Evolutionary conservation across 2,888 invertebrate genomes (phyloP), one percentile per base, ranked within the genome.

Genomic region (Rapana venosa): DNA sequence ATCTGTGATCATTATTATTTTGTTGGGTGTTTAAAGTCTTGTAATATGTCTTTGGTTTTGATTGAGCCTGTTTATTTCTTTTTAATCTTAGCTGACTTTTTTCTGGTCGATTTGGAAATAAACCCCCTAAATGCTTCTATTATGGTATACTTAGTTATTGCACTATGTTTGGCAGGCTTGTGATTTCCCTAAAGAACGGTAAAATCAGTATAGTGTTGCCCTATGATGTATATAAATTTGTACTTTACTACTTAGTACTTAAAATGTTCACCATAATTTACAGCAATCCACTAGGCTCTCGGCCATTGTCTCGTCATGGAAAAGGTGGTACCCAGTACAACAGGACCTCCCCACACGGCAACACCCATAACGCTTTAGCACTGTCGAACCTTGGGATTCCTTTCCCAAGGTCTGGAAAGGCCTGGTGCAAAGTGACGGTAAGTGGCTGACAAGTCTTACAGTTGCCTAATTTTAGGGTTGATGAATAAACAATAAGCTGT

Each of bases 261-360:
- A 26, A 8, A 22, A n/a, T 74, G 26, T 74, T 74, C 13, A 74
- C 26, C 13, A 5, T 36, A 8, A n/a, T 84, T 58, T 61, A 8
- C 74, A 89, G 89, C 20, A 74, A 61, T 26, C 89, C 89, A 17
- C 85, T 85, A 32, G 84, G 66, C 26, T 77, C n/a, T 26, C 70
- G 89, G 11, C 89, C 89, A 22, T 56, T 35, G 22, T 56, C 74
- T 15, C 70, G 89, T n/a, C 89, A 36, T 85, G 89, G 89, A 32
- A 86, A 79, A 36, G 86, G 86, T 6, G 56, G 47, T 15, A 56
- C 70, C 36, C 47, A 84, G 47, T 36, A 81, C 22, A 0, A 11
- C 87, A 87, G 47, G 66, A 47, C 26, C 87, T 47, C 74, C 87
- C 15, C 30, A 32, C 17, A n/a, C 30, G 66, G 30, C 30, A 35